Percentiles rank a stretch among this genome's conserved stretches.
Evolutionary conservation across 2,797 vertebrate species (phyloP).

Genomic region (Danio kyathit): DNA sequence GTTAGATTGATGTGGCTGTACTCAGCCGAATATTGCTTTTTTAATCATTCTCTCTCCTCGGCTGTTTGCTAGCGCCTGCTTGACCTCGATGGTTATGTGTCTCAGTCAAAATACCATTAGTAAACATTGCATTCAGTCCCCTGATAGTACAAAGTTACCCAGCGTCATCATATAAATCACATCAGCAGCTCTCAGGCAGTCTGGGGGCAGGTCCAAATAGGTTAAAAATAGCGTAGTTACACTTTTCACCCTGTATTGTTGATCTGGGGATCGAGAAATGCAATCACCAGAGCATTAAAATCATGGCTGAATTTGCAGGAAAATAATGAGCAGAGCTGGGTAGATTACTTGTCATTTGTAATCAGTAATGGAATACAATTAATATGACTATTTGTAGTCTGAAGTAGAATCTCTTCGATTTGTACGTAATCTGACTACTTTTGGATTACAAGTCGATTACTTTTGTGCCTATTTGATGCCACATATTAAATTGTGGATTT

Average conservation of each 20-base stretch:
- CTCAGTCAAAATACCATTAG: conserved; percentile 26
- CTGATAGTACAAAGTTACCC: conserved; percentile 17
- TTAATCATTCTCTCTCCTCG: conserved; percentile 10
- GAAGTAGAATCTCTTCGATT: no score
- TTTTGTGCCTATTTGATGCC: no score
- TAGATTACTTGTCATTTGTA: no score
- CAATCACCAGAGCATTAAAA: background rate
- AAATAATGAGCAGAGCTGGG: background rate
- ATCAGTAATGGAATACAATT: no score
- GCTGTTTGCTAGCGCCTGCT: background rate
- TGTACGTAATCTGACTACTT: no score
- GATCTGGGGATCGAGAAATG: background rate
- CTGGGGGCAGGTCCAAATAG: conserved; percentile 1
- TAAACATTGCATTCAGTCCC: conserved; percentile 31
- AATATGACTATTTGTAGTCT: no score
- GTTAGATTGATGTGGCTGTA: conserved; percentile 22
- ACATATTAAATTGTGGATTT: no score
- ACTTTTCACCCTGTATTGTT: conserved; percentile 37
- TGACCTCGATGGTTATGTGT: conserved; percentile 12
- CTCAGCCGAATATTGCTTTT: conserved; percentile 20
- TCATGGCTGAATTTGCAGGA: background rate
- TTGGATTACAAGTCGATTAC: no score
- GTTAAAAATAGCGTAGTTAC: conserved; percentile 37
- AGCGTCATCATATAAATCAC: conserved; percentile 31
- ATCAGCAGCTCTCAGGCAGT: conserved; percentile 25